Percentiles rank a stretch among this genome's conserved stretches.
phyloP scores from a whole-genome alignment of 2,113 vertebrate genomes.

The Notiomystis cincta region DNA sequence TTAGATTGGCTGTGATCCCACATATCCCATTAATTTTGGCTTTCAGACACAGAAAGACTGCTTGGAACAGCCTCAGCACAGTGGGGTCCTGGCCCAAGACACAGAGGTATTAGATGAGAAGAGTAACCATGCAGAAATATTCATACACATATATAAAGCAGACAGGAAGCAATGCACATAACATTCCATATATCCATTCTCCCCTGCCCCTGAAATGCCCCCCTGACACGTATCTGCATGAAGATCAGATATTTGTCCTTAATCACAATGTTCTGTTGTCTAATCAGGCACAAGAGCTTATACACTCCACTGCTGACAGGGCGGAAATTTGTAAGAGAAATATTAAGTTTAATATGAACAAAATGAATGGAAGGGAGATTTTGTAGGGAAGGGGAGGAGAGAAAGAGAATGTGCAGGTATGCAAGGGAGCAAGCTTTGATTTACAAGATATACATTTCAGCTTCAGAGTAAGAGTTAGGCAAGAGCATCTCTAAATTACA shows the following conservation, averaged over 20 bases:
- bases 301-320: not conserved
- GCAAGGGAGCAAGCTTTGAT: not conserved
- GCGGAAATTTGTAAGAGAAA: not conserved
- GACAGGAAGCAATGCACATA: not conserved
- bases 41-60: not conserved
- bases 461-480: not conserved
- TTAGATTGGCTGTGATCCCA: conserved; percentile 20
- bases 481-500: not conserved
- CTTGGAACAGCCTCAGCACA: conserved; percentile 16
- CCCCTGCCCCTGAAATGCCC: not conserved
- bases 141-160: not conserved
- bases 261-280: not conserved
- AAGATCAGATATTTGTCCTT: not conserved
- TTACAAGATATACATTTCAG: not conserved
- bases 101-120: not conserved
- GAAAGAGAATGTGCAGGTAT: not conserved
- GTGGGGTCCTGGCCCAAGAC: conserved; percentile 15
- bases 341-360: not conserved
- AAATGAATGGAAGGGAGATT: not conserved
- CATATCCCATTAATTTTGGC: conserved; percentile 9
- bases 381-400: not conserved
- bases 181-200: not conserved
- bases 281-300: not conserved
- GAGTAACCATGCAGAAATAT: not conserved
- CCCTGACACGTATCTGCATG: not conserved